These are phyloP conservation scores for Branchipolynoe longqiensis DNA, from an alignment of 2,888 invertebrate genomes.

Conservation along the genomic window DNA sequence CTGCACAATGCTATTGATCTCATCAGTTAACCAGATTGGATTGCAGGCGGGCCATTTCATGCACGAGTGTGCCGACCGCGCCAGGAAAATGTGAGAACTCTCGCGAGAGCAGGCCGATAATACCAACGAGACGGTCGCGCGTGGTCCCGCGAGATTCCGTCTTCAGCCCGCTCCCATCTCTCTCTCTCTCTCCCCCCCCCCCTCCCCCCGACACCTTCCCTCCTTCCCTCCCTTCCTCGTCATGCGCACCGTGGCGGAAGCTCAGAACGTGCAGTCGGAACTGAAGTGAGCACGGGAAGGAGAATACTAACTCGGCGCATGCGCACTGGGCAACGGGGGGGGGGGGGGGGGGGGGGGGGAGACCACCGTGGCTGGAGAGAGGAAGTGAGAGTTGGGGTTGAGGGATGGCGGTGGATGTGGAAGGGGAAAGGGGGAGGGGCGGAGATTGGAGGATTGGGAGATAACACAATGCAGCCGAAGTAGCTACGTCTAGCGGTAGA, in stretches of 20 bases:
- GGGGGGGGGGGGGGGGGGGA: neutral
- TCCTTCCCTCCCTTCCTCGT: neutral
- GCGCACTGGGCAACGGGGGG: neutral
- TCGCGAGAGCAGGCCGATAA: slow-evolving; percentile 38
- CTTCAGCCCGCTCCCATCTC: too few species aligned
- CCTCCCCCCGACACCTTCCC: neutral
- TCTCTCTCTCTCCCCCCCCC: neutral
- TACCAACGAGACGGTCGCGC: slow-evolving; percentile 30
- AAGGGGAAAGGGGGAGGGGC: neutral
- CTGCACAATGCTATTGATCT: slow-evolving; percentile 53
- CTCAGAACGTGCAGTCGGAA: neutral
- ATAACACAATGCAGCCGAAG: neutral
- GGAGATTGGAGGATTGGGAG: neutral
- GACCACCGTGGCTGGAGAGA: neutral
- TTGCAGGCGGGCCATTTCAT: slow-evolving; percentile 50
- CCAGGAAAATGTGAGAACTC: slow-evolving; percentile 54
- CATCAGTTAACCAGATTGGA: slow-evolving; percentile 57
- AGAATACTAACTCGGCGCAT: slow-evolving; percentile 48
- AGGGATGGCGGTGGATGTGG: neutral
- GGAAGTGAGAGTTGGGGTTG: neutral
- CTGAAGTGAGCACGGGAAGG: slow-evolving; percentile 41
- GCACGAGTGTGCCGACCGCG: slow-evolving; percentile 48
- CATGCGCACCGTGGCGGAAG: neutral
- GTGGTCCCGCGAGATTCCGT: too few species aligned
- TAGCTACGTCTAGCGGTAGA: too few species aligned